phyloP scores from a whole-genome alignment of 2,797 vertebrate genomes.

The Coregonus sp. region DNA sequence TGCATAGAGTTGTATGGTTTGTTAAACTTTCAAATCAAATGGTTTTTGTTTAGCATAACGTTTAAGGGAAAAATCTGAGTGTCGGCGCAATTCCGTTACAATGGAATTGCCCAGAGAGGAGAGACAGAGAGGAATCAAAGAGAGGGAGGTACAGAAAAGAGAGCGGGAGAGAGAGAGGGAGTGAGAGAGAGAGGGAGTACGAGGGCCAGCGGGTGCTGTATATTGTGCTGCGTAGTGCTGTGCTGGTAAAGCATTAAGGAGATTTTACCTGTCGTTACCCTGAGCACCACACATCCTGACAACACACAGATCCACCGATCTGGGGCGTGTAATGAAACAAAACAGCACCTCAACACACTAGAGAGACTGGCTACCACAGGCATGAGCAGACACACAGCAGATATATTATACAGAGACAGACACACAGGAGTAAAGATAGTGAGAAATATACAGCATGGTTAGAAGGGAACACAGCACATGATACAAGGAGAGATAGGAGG shows the following conservation, averaged over 20 bases:
- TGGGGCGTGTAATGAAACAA: slow-evolving; percentile 75
- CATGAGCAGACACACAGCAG: slow-evolving; percentile 36
- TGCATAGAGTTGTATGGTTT: no score
- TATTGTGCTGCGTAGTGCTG: slow-evolving; percentile 29
- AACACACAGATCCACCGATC: slow-evolving; percentile 79
- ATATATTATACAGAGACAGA: slow-evolving; percentile 36
- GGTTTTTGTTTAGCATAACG: no score
- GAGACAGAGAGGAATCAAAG: neutral
- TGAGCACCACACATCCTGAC: slow-evolving; percentile 74
- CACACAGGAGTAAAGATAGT: slow-evolving; percentile 31
- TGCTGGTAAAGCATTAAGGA: slow-evolving; percentile 44
- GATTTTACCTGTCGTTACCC: slow-evolving; percentile 73
- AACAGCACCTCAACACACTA: slow-evolving; percentile 67
- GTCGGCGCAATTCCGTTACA: no score
- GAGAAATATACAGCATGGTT: neutral
- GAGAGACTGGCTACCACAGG: slow-evolving; percentile 34
- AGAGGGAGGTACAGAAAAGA: slow-evolving; percentile 3
- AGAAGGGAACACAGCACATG: neutral
- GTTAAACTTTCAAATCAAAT: no score
- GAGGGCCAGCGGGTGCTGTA: slow-evolving; percentile 26
- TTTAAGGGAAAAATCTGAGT: neutral
- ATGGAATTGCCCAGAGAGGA: neutral
- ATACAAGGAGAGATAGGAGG: neutral
- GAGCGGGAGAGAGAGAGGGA: slow-evolving; percentile 12
- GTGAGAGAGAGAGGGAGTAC: slow-evolving; percentile 21